These are phyloP conservation scores for Molossus molossus DNA, from an alignment of 2,797 vertebrate species.

Conservation along the genomic window DNA sequence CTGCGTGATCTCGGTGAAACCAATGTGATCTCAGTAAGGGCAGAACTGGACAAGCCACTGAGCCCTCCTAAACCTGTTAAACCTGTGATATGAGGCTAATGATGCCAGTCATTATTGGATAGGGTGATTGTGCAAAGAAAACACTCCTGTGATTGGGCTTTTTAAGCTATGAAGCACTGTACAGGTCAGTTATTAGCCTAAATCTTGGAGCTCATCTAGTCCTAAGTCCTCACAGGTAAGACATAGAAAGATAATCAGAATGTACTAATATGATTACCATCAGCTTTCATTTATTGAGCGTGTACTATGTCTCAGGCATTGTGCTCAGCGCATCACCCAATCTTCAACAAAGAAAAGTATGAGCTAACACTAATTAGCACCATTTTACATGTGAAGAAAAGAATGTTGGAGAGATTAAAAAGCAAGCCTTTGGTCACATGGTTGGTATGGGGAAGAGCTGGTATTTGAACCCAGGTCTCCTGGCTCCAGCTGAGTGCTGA, in stretches of 20 bases:
- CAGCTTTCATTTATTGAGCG: neutral
- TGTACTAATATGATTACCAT: neutral
- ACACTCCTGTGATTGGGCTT: neutral
- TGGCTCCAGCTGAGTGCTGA: neutral
- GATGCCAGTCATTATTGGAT: neutral
- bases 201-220: neutral
- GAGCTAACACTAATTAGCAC: neutral
- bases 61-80: neutral
- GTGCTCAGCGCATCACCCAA: neutral
- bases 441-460: neutral
- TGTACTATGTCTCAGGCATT: neutral
- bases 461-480: conserved; percentile 7
- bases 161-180: neutral
- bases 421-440: neutral
- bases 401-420: neutral
- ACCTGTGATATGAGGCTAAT: neutral
- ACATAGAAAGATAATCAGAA: neutral
- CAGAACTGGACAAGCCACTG: neutral
- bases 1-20: neutral
- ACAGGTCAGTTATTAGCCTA: neutral
- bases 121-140: neutral
- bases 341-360: neutral
- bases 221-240: neutral
- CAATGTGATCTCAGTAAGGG: neutral
- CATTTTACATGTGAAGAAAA: neutral